A percentile compares a stretch with the other conserved stretches of the same genome.
phyloP scores from a whole-genome alignment of 2,113 vertebrate species.

The Zosterops pallidus region DNA sequence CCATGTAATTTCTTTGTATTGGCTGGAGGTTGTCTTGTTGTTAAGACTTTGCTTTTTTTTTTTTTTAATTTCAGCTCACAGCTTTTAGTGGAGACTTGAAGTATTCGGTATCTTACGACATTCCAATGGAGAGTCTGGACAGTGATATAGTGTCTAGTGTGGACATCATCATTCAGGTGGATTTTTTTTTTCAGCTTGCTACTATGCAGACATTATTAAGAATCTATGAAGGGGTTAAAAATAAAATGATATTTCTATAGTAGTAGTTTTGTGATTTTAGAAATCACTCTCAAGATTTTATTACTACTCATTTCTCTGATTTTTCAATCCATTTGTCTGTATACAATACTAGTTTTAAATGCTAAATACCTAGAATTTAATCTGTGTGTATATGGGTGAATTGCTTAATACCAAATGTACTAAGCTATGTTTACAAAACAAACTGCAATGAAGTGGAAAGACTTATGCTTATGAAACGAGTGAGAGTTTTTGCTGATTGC shows the following conservation, averaged over 20 bases:
- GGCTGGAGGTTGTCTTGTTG: not conserved
- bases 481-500: not conserved
- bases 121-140: slow-evolving; percentile 76
- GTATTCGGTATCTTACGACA: slow-evolving; percentile 80
- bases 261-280: not conserved
- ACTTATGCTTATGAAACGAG: not conserved
- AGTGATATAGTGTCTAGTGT: slow-evolving; percentile 71
- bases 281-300: not conserved
- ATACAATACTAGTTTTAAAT: not conserved
- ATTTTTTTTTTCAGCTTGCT: not conserved
- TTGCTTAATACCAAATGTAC: not conserved
- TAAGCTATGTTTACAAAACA: not conserved
- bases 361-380: not conserved
- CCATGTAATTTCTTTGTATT: not conserved
- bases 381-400: not conserved
- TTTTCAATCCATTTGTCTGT: not conserved
- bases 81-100: slow-evolving; percentile 82
- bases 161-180: slow-evolving; percentile 83
- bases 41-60: not conserved
- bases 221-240: not conserved
- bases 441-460: not conserved
- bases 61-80: slow-evolving; percentile 75
- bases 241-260: not conserved
- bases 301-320: not conserved
- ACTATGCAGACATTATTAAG: not conserved